Conservation (phyloP, 2,797 vertebrate genomes). For the Tachyglossus aculeatus region DNA sequence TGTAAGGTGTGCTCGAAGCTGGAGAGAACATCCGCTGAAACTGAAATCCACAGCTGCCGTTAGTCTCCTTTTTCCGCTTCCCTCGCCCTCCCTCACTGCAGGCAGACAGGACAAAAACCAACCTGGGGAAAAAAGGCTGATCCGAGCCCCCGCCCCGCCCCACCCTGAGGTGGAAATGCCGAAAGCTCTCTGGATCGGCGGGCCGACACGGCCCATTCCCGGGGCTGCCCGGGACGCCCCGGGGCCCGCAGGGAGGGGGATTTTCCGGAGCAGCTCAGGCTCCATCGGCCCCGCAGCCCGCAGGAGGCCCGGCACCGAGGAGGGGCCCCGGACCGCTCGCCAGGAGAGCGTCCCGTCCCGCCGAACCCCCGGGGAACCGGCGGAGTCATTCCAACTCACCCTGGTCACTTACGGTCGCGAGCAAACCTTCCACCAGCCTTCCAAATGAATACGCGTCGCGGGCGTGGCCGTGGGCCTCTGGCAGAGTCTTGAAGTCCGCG, state of each 20-base stretch:
- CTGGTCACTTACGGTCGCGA: slow-evolving; percentile 80
- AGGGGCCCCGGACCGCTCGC: neutral
- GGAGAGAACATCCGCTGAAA: slow-evolving; percentile 75
- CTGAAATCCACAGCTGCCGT: slow-evolving; percentile 71
- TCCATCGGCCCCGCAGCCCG: too few relatives aligned
- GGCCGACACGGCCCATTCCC: too few relatives aligned
- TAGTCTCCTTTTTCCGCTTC: slow-evolving; percentile 52
- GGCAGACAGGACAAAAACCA: slow-evolving; percentile 32
- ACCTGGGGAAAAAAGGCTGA: slow-evolving; percentile 56
- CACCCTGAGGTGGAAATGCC: too few relatives aligned
- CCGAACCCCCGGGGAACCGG: neutral
- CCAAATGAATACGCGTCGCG: slow-evolving; percentile 93
- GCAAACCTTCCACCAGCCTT: slow-evolving; percentile 81
- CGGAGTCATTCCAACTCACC: slow-evolving; percentile 75
- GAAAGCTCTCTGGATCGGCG: too few relatives aligned
- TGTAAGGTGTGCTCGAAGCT: slow-evolving; percentile 85
- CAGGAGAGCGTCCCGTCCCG: neutral
- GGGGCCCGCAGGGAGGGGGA: too few relatives aligned
- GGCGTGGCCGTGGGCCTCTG: slow-evolving; percentile 82
- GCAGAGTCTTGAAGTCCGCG: slow-evolving; percentile 80
- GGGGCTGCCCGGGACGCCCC: too few relatives aligned
- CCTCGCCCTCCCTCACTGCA: slow-evolving; percentile 11
- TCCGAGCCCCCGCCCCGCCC: slow-evolving; percentile 46
- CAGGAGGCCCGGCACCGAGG: too few relatives aligned
- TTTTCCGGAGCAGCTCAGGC: neutral